Percentiles rank a stretch among this genome's conserved stretches.
These are phyloP conservation scores for Clupea harengus DNA, from an alignment of 2,113 vertebrate species.

Conservation along the genomic window DNA sequence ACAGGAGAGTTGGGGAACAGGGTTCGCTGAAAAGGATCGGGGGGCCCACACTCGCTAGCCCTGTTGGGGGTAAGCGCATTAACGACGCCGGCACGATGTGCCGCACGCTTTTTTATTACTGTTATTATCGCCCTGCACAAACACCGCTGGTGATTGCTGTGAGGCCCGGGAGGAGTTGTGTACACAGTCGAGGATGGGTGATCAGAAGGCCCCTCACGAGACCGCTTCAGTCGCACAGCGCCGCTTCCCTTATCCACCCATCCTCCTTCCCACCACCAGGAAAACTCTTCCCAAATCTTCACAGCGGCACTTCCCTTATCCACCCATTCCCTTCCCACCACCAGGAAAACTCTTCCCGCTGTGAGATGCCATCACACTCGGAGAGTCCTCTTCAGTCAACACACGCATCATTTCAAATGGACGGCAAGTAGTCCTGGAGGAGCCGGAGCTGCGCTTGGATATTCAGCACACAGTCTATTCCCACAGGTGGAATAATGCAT, in stretches of 20 bases:
- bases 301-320: neutral
- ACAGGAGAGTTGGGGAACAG: conserved; percentile 33
- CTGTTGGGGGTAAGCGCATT: conserved; percentile 57
- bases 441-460: neutral
- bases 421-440: neutral
- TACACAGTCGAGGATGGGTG: conserved; percentile 13
- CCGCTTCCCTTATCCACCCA: neutral
- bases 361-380: neutral
- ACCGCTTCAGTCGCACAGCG: conserved; percentile 14
- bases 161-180: conserved; percentile 26
- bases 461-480: neutral
- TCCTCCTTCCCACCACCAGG: neutral
- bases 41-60: neutral
- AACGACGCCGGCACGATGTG: conserved; percentile 50
- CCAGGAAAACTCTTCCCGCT: neutral
- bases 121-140: conserved; percentile 50
- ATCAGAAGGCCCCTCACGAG: conserved; percentile 13
- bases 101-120: conserved; percentile 58
- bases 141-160: conserved; percentile 46
- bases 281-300: neutral
- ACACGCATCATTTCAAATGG: neutral
- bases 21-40: neutral
- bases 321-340: neutral
- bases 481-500: conserved; percentile 14
- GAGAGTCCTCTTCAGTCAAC: neutral